Conservation (phyloP, 37 sponge, comb jelly and placozoan genomes). For the Corticium candelabrum region DNA sequence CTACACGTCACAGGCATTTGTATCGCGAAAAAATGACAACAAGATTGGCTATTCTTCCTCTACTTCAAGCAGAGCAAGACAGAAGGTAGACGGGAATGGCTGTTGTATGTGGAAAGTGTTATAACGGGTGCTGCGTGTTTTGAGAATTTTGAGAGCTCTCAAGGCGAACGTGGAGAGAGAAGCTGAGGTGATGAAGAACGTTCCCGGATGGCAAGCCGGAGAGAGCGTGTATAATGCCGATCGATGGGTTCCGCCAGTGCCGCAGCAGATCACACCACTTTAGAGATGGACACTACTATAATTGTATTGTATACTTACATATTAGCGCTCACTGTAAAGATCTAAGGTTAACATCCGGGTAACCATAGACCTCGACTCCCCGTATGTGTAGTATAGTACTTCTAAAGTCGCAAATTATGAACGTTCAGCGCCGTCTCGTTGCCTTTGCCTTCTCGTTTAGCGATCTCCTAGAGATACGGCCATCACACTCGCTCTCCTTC, state of each 20-base stretch:
- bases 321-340: too few species aligned
- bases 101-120: neutral
- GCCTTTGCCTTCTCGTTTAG: neutral
- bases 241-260: conserved; percentile 70
- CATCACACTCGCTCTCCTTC: conserved; percentile 1
- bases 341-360: too few species aligned
- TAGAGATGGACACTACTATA: too few species aligned
- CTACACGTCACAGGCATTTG: conserved; percentile 17
- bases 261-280: conserved; percentile 29
- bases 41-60: conserved; percentile 61
- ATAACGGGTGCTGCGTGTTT: neutral
- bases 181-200: conserved; percentile 68
- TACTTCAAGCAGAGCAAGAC: conserved; percentile 83
- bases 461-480: neutral
- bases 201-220: conserved; percentile 71
- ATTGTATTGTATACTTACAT: too few species aligned
- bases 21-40: conserved; percentile 51
- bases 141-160: conserved; percentile 51
- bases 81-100: conserved; percentile 46
- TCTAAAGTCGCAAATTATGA: neutral
- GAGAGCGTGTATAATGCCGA: conserved; percentile 74
- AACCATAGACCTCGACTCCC: neutral
- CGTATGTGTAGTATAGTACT: neutral
- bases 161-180: conserved; percentile 67
- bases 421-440: too few species aligned